phyloP scores from a whole-genome alignment of 2,113 vertebrate genomes.

The Campylomormyrus tamandua region DNA sequence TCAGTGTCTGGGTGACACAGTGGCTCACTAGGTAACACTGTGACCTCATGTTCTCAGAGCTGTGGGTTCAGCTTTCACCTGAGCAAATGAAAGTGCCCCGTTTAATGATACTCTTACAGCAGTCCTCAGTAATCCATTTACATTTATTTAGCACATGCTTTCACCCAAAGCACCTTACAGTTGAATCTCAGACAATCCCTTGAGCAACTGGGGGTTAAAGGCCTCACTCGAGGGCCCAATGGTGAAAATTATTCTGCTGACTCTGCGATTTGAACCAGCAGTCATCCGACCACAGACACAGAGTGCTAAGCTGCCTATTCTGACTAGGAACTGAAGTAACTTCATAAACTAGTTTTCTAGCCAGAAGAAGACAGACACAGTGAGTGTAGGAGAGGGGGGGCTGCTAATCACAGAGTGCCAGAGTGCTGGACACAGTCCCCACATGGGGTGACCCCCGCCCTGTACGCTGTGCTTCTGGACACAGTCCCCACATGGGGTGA shows the following conservation, averaged over 20 bases:
- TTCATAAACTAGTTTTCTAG: not conserved
- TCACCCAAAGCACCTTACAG: not conserved
- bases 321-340: not conserved
- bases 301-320: not conserved
- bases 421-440: not conserved
- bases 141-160: not conserved
- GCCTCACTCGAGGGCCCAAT: not conserved
- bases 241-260: not conserved
- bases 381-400: not conserved
- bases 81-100: not conserved
- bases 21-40: not conserved
- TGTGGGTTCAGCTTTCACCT: not conserved
- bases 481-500: too few species aligned
- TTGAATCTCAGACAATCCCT: not conserved
- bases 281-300: not conserved
- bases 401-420: too few species aligned
- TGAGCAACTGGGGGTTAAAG: not conserved
- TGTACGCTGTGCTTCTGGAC: too few species aligned
- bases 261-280: not conserved
- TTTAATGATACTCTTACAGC: not conserved
- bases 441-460: too few species aligned
- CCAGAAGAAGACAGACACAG: not conserved
- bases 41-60: not conserved
- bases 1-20: not conserved
- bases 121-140: not conserved